These are phyloP conservation scores for Indri indri DNA, from an alignment of 2,113 vertebrate genomes.

Conservation along the genomic window DNA sequence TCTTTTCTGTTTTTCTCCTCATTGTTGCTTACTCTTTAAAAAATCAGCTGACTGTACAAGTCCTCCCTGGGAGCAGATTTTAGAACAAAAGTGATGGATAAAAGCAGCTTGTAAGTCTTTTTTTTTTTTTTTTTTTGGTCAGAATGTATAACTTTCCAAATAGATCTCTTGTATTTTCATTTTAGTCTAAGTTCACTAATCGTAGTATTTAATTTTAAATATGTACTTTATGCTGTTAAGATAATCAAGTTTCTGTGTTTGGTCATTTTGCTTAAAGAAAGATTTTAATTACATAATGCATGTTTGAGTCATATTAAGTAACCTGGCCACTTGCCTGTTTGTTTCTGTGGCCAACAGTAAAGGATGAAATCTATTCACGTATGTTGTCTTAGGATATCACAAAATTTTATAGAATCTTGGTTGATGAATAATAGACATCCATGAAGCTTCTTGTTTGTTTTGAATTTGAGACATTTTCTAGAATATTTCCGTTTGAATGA, in stretches of 20 bases:
- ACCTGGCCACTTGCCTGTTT: neutral
- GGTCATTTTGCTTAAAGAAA: constrained; percentile 24
- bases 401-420: neutral
- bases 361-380: neutral
- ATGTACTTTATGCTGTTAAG: constrained; percentile 8
- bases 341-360: constrained; percentile 1
- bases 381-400: neutral
- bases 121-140: neutral
- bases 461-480: constrained; percentile 27
- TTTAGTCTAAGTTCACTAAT: neutral
- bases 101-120: constrained; percentile 48
- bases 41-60: constrained; percentile 59
- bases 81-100: constrained; percentile 43
- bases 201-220: constrained; percentile 48
- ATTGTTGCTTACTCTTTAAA: constrained; percentile 62
- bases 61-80: constrained; percentile 53
- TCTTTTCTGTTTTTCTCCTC: constrained; percentile 42
- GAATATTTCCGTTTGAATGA: constrained; percentile 1
- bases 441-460: constrained; percentile 12
- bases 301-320: neutral
- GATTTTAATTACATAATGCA: constrained; percentile 28
- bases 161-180: constrained; percentile 29
- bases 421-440: neutral
- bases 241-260: neutral
- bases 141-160: constrained; percentile 31